A percentile compares a stretch with the other conserved stretches of the same genome.
These are phyloP conservation scores for Amphimallon solstitiale DNA, from an alignment of 2,888 invertebrate species.

Conservation along the genomic window DNA sequence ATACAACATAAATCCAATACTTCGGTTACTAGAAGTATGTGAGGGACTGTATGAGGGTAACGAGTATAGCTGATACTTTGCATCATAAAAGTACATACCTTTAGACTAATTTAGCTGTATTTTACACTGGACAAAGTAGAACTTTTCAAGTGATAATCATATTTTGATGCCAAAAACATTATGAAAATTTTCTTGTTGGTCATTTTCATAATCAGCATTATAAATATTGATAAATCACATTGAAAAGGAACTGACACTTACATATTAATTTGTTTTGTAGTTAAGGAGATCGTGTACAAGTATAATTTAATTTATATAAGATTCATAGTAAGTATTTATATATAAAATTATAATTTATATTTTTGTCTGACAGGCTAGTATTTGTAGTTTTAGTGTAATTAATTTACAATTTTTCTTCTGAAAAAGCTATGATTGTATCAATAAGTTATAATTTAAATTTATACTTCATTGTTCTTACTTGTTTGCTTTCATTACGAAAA, in stretches of 20 bases:
- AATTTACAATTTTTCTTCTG: not conserved
- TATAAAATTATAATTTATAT: constrained; percentile 23
- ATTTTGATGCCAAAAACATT: constrained; percentile 6
- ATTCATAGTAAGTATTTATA: constrained; percentile 32
- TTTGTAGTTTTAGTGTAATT: not conserved
- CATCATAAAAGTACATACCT: not conserved
- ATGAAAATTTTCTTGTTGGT: not conserved
- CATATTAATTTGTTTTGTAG: constrained; percentile 13
- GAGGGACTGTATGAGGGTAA: constrained; percentile 88
- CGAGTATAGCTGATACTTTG: constrained; percentile 75
- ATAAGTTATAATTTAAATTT: not conserved
- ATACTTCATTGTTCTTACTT: constrained; percentile 5
- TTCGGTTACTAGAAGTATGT: constrained; percentile 83
- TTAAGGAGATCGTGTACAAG: constrained; percentile 16
- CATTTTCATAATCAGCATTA: constrained; percentile 18
- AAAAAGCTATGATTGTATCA: constrained; percentile 2
- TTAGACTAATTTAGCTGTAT: constrained; percentile 13
- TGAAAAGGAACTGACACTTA: constrained; percentile 22
- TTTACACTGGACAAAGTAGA: not conserved
- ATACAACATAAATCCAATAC: constrained; percentile 89
- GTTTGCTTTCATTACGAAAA: not conserved
- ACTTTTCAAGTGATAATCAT: not conserved
- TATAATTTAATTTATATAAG: constrained; percentile 15
- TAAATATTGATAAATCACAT: constrained; percentile 2
- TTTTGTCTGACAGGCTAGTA: constrained; percentile 15